These are phyloP conservation scores for Cotesia vestalis DNA, from an alignment of 1,140 invertebrate species.

Conservation along the genomic window DNA sequence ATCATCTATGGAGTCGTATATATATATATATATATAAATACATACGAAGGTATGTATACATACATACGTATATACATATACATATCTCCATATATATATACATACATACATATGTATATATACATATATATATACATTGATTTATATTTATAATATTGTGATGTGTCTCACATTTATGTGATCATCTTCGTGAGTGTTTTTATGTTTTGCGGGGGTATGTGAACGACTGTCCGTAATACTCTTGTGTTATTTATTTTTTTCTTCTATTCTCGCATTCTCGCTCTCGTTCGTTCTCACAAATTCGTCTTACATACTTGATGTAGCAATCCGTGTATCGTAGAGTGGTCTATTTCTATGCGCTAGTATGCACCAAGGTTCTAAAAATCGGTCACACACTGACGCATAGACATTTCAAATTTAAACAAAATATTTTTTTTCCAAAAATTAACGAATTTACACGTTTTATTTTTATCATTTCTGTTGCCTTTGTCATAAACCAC, in stretches of 20 bases:
- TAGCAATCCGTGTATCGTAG: slow-evolving; percentile 50
- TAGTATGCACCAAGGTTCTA: slow-evolving; percentile 54
- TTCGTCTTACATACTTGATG: slow-evolving; percentile 41
- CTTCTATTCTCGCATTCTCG: slow-evolving; percentile 45
- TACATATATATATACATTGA: no score
- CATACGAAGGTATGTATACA: no score
- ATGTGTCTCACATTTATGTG: slow-evolving; percentile 51
- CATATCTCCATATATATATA: no score
- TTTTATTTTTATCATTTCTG: slow-evolving; percentile 27
- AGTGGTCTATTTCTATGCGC: slow-evolving; percentile 47
- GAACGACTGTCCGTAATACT: slow-evolving; percentile 56
- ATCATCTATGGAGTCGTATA: slow-evolving; percentile 69
- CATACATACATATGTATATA: no score
- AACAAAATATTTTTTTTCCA: slow-evolving; percentile 36
- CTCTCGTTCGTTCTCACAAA: slow-evolving; percentile 49
- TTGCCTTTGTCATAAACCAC: slow-evolving; percentile 38
- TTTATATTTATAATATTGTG: slow-evolving; percentile 58
- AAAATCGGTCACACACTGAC: slow-evolving; percentile 57
- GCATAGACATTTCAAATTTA: slow-evolving; percentile 51
- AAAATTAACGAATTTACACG: slow-evolving; percentile 31
- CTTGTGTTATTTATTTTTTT: slow-evolving; percentile 50
- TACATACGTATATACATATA: no score
- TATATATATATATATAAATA: no score
- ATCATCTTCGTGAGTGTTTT: slow-evolving; percentile 38
- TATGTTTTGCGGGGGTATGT: slow-evolving; percentile 40